These are phyloP conservation scores for Ptyas mucosa DNA, from an alignment of 2,113 vertebrate species.

Conservation along the genomic window DNA sequence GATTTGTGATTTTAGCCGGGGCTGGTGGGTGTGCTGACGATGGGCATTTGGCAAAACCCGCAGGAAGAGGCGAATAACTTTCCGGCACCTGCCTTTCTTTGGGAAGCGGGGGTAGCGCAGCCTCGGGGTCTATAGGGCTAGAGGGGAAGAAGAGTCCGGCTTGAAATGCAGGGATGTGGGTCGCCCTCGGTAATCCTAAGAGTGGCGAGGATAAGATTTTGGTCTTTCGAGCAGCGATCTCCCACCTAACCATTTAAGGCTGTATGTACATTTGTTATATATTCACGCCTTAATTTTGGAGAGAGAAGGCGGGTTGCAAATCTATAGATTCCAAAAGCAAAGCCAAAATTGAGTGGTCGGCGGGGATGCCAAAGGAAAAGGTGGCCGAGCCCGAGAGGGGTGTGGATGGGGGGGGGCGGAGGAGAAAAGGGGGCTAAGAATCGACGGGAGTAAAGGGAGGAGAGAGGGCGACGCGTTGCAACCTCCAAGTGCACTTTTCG, in stretches of 20 bases:
- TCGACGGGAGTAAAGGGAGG: not conserved
- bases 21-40: not conserved
- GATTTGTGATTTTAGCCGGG: constrained; percentile 15
- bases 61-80: constrained; percentile 61
- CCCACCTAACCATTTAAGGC: not conserved
- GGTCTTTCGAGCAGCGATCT: not conserved
- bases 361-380: not conserved
- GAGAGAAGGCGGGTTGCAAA: not conserved
- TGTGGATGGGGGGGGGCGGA: not conserved
- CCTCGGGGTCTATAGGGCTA: not conserved
- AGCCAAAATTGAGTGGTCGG: not conserved
- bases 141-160: not conserved
- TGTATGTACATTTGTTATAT: too few relatives aligned
- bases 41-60: not conserved
- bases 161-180: constrained; percentile 28
- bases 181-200: not conserved
- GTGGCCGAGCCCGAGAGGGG: not conserved
- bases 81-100: constrained; percentile 46
- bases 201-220: not conserved
- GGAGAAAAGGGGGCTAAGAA: not conserved
- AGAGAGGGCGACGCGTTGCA: too few relatives aligned
- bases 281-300: not conserved
- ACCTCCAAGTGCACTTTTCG: not conserved
- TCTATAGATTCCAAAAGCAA: not conserved
- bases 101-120: constrained; percentile 18